Evolutionary conservation across 2,113 vertebrate species (phyloP), one percentile per base, ranked within the genome.

Genomic region (Microcebus tavaratra): DNA sequence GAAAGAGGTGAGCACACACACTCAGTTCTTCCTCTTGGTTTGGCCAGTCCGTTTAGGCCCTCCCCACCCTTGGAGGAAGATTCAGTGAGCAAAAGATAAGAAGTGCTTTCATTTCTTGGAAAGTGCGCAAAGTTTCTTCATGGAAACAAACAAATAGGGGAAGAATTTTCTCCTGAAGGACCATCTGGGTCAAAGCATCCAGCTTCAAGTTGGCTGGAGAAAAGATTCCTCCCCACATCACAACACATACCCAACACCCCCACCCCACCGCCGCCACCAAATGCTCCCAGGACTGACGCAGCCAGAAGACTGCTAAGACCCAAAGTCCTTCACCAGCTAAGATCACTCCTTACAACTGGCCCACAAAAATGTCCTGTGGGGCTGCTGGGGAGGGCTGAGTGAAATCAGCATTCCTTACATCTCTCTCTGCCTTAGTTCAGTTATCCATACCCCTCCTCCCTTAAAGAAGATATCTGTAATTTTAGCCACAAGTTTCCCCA

Each of bases 341-440:
- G 21, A 78, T 55, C n/a, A 55, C 73, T 39, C 70, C 31, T 83
- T 48, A 80, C 36, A 45, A 25, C 25, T 18, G 31, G 53, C 84
- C 83, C 96, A 97, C 96, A 95, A 79, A 93, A 90, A 93, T 90
- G 88, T 90, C 80, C 87, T 20, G 31, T 55, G 59, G 67, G 42
- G 29, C 85, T 31, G 23, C 68, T 53, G 48, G 7, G 17, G 55
- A 94, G 50, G 27, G 17, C 73, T 20, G 11, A 45, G 53, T n/a
- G 42, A 81, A 92, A 59, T 63, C 94, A 75, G 50, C 92, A 84
- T 90, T 92, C 78, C 88, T 86, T 45, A 34, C 11, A 48, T 21
- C 15, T 13, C 76, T 88, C 48, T n/a, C 63, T 17, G 76, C 59
- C 82, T 95, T 55, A 53, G 76, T 81, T 42, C 88, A 45, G 45